Conservation (phyloP, 92 coral and sea anemone genomes). For the Galaxea fascicularis region DNA sequence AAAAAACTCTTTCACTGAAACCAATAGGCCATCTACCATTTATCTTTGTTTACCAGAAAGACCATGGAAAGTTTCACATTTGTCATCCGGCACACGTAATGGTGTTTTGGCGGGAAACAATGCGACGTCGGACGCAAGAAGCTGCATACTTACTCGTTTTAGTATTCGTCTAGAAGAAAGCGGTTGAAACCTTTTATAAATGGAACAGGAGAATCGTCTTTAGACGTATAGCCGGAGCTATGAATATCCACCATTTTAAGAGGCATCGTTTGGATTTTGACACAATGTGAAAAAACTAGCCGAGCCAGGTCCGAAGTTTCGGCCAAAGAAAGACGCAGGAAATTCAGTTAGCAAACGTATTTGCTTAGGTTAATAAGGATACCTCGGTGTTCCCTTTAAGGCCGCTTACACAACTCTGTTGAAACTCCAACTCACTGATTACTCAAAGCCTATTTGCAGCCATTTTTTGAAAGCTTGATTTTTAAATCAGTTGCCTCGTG, state of each 20-base stretch:
- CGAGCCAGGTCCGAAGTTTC: too few species aligned
- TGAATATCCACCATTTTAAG: not conserved
- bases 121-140: too few species aligned
- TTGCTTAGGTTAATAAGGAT: too few species aligned
- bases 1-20: not conserved
- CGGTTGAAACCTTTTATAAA: not conserved
- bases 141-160: not conserved
- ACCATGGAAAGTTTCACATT: not conserved
- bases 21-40: too few species aligned
- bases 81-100: not conserved
- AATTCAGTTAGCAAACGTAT: too few species aligned
- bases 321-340: too few species aligned
- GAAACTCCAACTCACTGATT: too few species aligned
- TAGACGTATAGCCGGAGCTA: not conserved
- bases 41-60: not conserved
- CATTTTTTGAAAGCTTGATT: too few species aligned
- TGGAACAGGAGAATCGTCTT: not conserved
- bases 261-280: not conserved
- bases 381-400: too few species aligned
- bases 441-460: too few species aligned
- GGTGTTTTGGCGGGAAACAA: not conserved
- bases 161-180: not conserved
- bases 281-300: not conserved
- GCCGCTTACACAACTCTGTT: too few species aligned
- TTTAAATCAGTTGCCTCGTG: too few species aligned